Conservation (phyloP, 2,888 invertebrate species). For the Acleris literana region DNA sequence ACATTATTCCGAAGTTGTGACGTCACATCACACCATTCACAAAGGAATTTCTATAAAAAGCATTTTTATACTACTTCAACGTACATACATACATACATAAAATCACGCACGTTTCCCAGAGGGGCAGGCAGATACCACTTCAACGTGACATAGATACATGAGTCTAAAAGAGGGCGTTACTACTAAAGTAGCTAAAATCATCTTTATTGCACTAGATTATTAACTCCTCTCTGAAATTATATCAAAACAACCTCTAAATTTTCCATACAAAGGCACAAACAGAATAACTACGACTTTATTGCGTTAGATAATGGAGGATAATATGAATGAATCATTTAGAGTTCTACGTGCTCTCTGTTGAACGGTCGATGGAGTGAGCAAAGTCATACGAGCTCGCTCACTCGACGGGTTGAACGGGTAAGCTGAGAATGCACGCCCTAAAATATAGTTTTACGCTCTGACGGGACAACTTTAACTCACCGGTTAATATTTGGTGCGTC, state of each 20-base stretch:
- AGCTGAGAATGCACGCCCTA: no score
- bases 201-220: slow-evolving; percentile 13
- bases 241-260: slow-evolving; percentile 8
- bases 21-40: no score
- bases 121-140: no score
- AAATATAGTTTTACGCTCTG: no score
- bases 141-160: slow-evolving; percentile 7
- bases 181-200: slow-evolving; percentile 5
- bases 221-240: slow-evolving; percentile 11
- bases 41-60: no score
- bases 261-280: slow-evolving; percentile 16
- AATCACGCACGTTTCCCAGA: no score
- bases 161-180: neutral
- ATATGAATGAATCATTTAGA: neutral
- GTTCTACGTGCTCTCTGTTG: neutral
- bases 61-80: neutral
- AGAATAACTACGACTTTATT: slow-evolving; percentile 1
- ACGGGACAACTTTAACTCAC: no score
- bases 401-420: no score
- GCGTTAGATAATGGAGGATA: slow-evolving; percentile 3
- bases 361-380: no score
- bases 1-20: no score
- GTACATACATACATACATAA: slow-evolving; percentile 9
- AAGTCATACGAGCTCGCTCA: no score
- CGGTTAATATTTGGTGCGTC: no score